Evolutionary conservation across 2,888 invertebrate species (phyloP), one percentile per base, ranked within the genome.

Genomic region (Tridacna crocea): DNA sequence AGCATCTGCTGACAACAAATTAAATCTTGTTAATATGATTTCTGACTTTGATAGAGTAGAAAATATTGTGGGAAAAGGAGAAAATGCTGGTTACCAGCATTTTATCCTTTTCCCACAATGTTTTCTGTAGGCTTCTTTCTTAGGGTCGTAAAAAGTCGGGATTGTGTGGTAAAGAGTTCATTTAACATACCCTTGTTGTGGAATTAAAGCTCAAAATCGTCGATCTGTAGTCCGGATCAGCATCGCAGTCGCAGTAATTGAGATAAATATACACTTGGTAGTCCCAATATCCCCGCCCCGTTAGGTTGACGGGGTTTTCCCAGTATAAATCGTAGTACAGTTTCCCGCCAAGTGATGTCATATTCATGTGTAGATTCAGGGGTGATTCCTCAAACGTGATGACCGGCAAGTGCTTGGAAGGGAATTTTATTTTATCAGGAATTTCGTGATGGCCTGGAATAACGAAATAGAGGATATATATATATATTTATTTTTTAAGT

Each of bases 161-260:
- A n/a, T n/a, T n/a, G n/a, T n/a, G n/a, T n/a, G n/a, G n/a, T n/a
- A n/a, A n/a, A n/a, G n/a, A n/a, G n/a, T n/a, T n/a, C n/a, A n/a
- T n/a, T n/a, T n/a, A 15, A 55, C 46, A 10, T 70, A 70, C 70
- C 70, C 51, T 70, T n/a, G n/a, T 26, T 51, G 48, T 13, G 47
- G 48, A 51, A 36, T 51, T 51, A 47, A 70, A 70, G 22, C 17
- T 47, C 13, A 48, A n/a, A 22, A 70, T 51, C 15, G 51, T 24
- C 22, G 70, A 70, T 70, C 51, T 70, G 60, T 88, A 87, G 13
- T 90, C 85, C 0, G 85, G 76, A 1, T 85, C 88, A 17, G 77
- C 79, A n/a, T 82, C 78, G 55, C 90, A 91, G 17, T 85, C 77
- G 72, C 91, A 91, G 70, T 87, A 77, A 13, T 86, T 76, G 60